A percentile compares a stretch with the other conserved stretches of the same genome.
Conservation (phyloP, 2,888 invertebrate genomes). For the Hydroisotoma schaefferi region DNA sequence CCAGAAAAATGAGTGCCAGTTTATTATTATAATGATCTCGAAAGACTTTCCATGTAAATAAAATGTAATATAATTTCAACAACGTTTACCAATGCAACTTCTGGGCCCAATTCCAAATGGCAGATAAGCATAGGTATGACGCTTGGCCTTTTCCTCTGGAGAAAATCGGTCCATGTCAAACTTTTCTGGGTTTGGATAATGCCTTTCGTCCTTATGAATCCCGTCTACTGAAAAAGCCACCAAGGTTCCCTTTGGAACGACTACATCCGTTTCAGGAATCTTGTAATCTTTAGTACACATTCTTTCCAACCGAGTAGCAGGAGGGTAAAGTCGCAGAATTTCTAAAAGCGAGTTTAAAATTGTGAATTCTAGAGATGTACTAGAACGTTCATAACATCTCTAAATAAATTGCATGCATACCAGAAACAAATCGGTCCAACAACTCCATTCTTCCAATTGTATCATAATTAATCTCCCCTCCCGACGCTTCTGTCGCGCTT, state of each 20-base stretch:
- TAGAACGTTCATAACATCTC: too few species aligned
- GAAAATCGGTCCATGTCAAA: constrained; percentile 37
- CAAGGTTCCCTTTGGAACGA: constrained; percentile 18
- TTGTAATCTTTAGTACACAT: constrained; percentile 24
- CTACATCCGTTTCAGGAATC: constrained; percentile 21
- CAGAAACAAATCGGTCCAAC: constrained; percentile 40
- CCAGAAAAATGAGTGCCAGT: too few species aligned
- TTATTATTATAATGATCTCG: too few species aligned
- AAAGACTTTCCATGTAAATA: too few species aligned
- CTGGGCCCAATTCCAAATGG: constrained; percentile 38
- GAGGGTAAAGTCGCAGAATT: constrained; percentile 28
- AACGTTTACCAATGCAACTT: constrained; percentile 23
- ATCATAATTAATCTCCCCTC: constrained; percentile 35
- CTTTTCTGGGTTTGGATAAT: constrained; percentile 34
- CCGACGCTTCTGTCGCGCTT: constrained; percentile 10
- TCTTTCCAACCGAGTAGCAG: constrained; percentile 27
- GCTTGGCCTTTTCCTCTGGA: constrained; percentile 33
- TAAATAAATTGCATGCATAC: too few species aligned
- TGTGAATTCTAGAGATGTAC: too few species aligned
- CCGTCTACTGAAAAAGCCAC: constrained; percentile 20
- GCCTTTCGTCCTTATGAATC: constrained; percentile 28
- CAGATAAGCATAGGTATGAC: constrained; percentile 33
- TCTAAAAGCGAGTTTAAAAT: too few species aligned
- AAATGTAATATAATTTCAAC: neutral
- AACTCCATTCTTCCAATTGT: constrained; percentile 32